Conservation (phyloP, 2,113 vertebrate species). For the Tapirus terrestris region DNA sequence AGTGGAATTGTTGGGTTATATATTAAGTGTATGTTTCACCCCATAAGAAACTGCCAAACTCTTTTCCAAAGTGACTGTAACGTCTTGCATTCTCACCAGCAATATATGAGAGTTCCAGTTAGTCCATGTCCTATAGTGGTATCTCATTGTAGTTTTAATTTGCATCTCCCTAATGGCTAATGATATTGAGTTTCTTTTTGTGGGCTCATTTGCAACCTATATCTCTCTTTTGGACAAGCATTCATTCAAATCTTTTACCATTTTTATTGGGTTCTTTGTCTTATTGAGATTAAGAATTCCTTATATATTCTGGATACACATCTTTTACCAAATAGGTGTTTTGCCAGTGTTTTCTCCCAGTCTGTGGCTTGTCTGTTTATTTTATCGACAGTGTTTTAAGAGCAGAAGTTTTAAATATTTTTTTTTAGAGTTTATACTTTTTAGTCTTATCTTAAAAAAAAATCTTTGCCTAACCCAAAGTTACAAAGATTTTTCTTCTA, state of each 20-base stretch:
- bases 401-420: neutral
- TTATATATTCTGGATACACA: neutral
- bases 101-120: too few relatives aligned
- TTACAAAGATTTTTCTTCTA: neutral
- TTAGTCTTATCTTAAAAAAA: neutral
- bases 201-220: neutral
- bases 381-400: neutral
- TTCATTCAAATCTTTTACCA: neutral
- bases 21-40: neutral
- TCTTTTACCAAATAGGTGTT: neutral
- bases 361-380: neutral
- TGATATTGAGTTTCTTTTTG: neutral
- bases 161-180: neutral
- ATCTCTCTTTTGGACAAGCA: neutral
- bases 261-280: neutral
- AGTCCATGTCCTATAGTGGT: neutral
- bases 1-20: neutral
- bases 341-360: neutral
- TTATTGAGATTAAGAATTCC: neutral
- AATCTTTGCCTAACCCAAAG: neutral
- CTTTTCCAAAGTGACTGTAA: neutral
- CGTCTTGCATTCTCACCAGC: neutral
- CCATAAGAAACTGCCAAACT: neutral
- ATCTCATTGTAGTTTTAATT: neutral
- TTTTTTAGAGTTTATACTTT: neutral